Conservation (phyloP, 2,888 invertebrate species). For the Latheticus oryzae region DNA sequence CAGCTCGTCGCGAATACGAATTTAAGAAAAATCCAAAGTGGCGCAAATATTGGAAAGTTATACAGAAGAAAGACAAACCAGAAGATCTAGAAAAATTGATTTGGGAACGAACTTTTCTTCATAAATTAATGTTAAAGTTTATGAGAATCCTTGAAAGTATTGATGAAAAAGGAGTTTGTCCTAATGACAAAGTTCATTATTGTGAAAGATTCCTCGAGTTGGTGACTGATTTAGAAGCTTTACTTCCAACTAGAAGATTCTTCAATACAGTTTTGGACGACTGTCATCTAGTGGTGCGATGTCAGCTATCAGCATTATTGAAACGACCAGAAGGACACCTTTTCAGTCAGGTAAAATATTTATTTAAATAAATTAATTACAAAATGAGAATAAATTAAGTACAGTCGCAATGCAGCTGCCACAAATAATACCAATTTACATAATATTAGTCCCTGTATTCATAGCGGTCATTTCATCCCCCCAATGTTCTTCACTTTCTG, state of each 20-base stretch:
- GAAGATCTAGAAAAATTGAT: constrained; percentile 75
- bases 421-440: background rate
- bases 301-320: constrained; percentile 82
- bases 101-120: constrained; percentile 91
- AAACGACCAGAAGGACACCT: constrained; percentile 86
- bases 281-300: constrained; percentile 91
- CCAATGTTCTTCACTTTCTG: constrained; percentile 82
- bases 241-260: constrained; percentile 94
- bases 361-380: constrained; percentile 20
- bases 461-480: constrained; percentile 91
- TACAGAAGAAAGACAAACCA: constrained; percentile 86
- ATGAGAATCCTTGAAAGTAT: constrained; percentile 83
- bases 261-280: constrained; percentile 97
- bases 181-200: constrained; percentile 74
- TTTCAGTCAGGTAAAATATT: constrained; percentile 84
- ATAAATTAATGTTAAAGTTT: constrained; percentile 88
- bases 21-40: constrained; percentile 89
- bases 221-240: constrained; percentile 94
- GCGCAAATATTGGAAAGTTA: constrained; percentile 91
- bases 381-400: constrained; percentile 20
- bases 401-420: constrained; percentile 6
- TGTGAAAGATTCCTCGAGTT: constrained; percentile 97
- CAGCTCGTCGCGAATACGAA: constrained; percentile 85
- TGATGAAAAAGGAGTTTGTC: constrained; percentile 72
- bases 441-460: constrained; percentile 74